Conservation (phyloP, 2,888 invertebrate genomes). For the Embidobia sp. region DNA sequence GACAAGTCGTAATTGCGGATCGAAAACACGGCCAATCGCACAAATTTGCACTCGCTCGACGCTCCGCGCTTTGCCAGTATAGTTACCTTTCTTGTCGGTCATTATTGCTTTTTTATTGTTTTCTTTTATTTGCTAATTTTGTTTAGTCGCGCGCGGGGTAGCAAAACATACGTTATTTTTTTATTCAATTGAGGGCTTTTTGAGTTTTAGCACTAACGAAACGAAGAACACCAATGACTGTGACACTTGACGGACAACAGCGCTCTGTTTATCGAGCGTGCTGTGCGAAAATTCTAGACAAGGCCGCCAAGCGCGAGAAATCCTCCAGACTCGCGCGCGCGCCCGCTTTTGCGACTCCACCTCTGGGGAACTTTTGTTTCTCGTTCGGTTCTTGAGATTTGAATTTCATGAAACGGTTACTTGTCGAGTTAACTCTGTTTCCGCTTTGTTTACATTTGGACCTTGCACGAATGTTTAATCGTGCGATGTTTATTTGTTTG, state of each 20-base stretch:
- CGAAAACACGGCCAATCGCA: conserved; percentile 71
- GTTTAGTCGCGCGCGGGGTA: conserved; percentile 73
- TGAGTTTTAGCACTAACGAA: conserved; percentile 73
- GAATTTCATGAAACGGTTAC: no score
- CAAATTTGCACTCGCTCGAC: conserved; percentile 65
- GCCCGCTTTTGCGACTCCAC: no score
- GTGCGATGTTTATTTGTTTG: no score
- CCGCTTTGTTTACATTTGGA: no score
- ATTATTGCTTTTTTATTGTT: conserved; percentile 77
- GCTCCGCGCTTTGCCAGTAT: conserved; percentile 69
- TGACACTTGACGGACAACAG: conserved; percentile 79
- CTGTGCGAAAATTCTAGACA: conserved; percentile 30
- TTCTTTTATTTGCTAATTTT: conserved; percentile 15
- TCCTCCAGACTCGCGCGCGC: no score
- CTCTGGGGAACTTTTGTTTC: no score
- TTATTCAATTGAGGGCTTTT: conserved; percentile 2
- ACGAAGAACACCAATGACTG: conserved; percentile 72
- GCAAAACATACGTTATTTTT: conserved; percentile 70
- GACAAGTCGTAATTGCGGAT: conserved; percentile 73
- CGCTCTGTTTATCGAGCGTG: conserved; percentile 67
- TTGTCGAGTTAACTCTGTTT: no score
- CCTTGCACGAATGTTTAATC: no score
- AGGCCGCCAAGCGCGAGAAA: conserved; percentile 22
- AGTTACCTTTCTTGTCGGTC: conserved; percentile 82
- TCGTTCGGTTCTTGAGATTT: no score